A percentile compares a stretch with the other conserved stretches of the same genome.
phyloP scores from a whole-genome alignment of 2,797 vertebrate species.

The Silurus aristotelis region DNA sequence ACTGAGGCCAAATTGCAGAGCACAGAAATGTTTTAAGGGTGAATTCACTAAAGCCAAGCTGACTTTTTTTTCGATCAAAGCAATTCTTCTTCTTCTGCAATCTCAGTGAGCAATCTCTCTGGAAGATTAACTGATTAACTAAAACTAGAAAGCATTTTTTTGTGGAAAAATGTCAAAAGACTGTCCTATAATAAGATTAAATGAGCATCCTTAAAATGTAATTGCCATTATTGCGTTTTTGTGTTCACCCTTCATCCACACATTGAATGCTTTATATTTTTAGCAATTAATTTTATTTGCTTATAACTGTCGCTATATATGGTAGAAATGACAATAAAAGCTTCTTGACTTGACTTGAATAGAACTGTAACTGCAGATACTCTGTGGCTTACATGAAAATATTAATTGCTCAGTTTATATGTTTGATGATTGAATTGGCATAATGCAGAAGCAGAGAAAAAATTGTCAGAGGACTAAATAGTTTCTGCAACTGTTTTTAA shows the following conservation, averaged over 20 bases:
- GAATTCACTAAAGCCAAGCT: constrained; percentile 23
- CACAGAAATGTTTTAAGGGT: constrained; percentile 34
- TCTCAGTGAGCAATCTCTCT: constrained; percentile 9
- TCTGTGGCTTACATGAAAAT: constrained; percentile 26
- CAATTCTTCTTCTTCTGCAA: constrained; percentile 19
- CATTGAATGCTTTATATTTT: not conserved
- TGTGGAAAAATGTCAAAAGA: not conserved
- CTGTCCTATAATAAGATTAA: not conserved
- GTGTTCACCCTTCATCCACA: not conserved
- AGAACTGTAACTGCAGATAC: not conserved
- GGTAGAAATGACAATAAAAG: no score
- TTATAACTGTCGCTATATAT: not conserved
- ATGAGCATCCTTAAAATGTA: not conserved
- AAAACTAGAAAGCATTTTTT: constrained; percentile 4
- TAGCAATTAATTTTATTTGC: constrained; percentile 10
- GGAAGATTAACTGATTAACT: constrained; percentile 6
- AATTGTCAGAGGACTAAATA: constrained; percentile 15
- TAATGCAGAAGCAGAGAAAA: not conserved
- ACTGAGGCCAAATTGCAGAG: constrained; percentile 41
- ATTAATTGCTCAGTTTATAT: constrained; percentile 3
- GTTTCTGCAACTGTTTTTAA: constrained; percentile 26
- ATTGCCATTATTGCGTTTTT: not conserved
- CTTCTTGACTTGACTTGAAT: no score
- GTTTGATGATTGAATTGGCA: constrained; percentile 16
- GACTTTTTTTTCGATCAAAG: constrained; percentile 23